Base-by-base conservation (phyloP, 2,113 vertebrate species). In the Acanthisitta chloris region DNA sequence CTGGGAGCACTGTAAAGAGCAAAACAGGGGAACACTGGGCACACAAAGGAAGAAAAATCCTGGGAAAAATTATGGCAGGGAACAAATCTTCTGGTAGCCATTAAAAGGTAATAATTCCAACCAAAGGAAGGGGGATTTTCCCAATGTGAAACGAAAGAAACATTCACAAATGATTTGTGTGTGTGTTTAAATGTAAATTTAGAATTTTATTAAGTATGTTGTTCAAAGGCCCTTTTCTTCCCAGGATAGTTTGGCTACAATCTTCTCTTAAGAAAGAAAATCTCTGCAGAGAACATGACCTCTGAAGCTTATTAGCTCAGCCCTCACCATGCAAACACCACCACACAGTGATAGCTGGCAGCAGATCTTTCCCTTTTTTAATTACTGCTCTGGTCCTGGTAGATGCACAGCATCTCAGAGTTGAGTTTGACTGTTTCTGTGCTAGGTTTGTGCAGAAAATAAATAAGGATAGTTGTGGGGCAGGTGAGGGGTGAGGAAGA, bases 161-260 rank as follows among this genome's bases (percentile, higher is more conserved):
- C 78, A 61, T 72, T 58, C 70, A 82, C 45, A 70, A 72, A 90
- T 88, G 25, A 96, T 96, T 94, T 93, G 54, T 92, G 93, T 1
- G 29, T 49, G 58, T 24, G 29, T 74, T 88, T 58, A 78, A 67
- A 67, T 85, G 81, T 79, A 87, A 84, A 94, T 87, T 45, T 58
- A 91, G 90, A n/a, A 34, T 95, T 90, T 90, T 59, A 90, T 92
- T 19, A 73, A 86, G 77, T 45, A 58, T 1, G 21, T 95, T 96
- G 88, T 94, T 95, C 96, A 94, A 93, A 96, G 84, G 54, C 81
- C 71, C 45, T 94, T 96, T 67, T 70, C 84, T 97, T 97, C 95
- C 90, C 94, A 89, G 94, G 80, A 42, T 49, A 28, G 86, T 88
- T 96, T 96, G 97, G 89, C 94, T 87, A 23, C 13, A 43, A 48